These are phyloP conservation scores for Xylocopa sonorina DNA, from an alignment of 1,140 invertebrate species.

Conservation along the genomic window DNA sequence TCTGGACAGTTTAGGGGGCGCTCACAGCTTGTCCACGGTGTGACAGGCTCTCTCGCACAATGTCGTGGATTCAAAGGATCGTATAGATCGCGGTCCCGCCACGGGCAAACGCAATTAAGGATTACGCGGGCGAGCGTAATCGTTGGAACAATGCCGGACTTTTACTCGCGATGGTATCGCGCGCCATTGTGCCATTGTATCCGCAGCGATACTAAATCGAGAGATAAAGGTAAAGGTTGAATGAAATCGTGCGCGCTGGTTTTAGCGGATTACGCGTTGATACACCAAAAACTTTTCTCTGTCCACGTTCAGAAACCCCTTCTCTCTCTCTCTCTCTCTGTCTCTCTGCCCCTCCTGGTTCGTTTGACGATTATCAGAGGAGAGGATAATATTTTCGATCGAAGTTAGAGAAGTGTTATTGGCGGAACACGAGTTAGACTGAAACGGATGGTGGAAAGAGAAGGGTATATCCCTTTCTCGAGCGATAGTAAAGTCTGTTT, in stretches of 20 bases:
- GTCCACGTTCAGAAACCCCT: no score
- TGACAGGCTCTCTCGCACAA: slow-evolving; percentile 31
- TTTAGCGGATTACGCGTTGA: no score
- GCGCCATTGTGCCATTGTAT: slow-evolving; percentile 67
- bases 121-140: slow-evolving; percentile 75
- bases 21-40: slow-evolving; percentile 2
- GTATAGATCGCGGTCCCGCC: slow-evolving; percentile 22
- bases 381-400: not conserved
- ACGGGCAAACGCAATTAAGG: slow-evolving; percentile 75
- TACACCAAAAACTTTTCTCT: no score
- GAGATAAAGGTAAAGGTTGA: slow-evolving; percentile 50
- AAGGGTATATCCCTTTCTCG: slow-evolving; percentile 65
- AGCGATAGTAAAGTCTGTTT: slow-evolving; percentile 52
- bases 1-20: no score
- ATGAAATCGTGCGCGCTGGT: slow-evolving; percentile 7
- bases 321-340: no score
- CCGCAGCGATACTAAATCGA: slow-evolving; percentile 58
- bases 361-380: no score
- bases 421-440: not conserved
- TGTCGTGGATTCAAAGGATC: slow-evolving; percentile 41
- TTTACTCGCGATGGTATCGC: slow-evolving; percentile 73
- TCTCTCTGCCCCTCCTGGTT: no score
- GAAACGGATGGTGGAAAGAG: slow-evolving; percentile 49
- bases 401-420: slow-evolving; percentile 6
- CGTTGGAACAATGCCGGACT: slow-evolving; percentile 76